Evolutionary conservation across 2,113 vertebrate species (phyloP).

Genomic region (Delphinapterus leucas): DNA sequence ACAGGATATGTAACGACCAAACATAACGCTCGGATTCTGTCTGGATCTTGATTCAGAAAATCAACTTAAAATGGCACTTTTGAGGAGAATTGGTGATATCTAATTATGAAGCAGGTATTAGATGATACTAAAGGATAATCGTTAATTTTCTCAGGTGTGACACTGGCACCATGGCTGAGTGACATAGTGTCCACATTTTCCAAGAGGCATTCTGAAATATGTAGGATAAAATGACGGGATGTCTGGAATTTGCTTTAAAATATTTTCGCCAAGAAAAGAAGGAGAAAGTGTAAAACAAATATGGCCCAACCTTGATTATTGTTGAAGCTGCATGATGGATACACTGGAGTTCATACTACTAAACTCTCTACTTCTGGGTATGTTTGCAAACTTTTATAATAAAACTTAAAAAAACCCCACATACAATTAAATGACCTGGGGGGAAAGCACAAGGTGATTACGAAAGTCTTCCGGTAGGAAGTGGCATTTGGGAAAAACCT

Average conservation of each 20-base stretch:
- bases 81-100: background rate
- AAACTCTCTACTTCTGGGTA: background rate
- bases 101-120: background rate
- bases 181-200: background rate
- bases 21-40: background rate
- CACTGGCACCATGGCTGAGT: background rate
- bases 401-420: background rate
- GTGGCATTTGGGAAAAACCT: background rate
- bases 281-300: background rate
- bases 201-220: background rate
- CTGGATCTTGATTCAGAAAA: background rate
- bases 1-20: background rate
- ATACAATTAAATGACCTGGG: background rate
- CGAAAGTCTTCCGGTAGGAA: background rate
- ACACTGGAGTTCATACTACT: fast-evolving
- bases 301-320: background rate
- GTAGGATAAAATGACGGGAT: fast-evolving
- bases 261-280: background rate
- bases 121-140: background rate
- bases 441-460: background rate
- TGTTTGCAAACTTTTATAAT: background rate
- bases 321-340: background rate
- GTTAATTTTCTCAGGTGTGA: background rate
- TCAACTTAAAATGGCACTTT: background rate
- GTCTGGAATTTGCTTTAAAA: background rate